A percentile compares a stretch with the other conserved stretches of the same genome.
Conservation (phyloP, 1,140 invertebrate species). For the Tribolium madens region DNA sequence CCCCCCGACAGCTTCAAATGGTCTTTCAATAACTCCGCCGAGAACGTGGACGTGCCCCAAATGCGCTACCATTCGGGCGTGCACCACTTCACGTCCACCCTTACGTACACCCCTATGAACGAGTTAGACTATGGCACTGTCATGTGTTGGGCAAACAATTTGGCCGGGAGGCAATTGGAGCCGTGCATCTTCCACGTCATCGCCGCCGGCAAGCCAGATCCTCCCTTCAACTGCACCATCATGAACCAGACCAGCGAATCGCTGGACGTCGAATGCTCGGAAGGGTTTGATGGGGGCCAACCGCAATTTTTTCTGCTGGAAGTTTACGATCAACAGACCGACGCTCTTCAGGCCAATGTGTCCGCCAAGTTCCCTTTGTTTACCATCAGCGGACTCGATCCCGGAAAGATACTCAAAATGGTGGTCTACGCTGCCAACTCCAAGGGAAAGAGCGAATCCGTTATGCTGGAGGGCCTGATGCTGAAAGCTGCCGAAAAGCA, state of each 20-base stretch:
- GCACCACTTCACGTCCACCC: conserved; percentile 75
- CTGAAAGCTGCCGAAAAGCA: conserved; percentile 84
- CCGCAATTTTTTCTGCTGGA: conserved; percentile 72
- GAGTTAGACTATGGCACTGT: conserved; percentile 81
- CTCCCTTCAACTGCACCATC: conserved; percentile 83
- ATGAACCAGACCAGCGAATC: conserved; percentile 85
- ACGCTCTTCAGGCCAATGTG: conserved; percentile 75
- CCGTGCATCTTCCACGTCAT: conserved; percentile 82
- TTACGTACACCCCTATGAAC: conserved; percentile 83
- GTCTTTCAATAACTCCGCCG: conserved; percentile 90
- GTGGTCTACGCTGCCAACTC: conserved; percentile 74
- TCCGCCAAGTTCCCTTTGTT: conserved; percentile 77
- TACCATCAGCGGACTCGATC: conserved; percentile 75
- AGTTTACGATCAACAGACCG: conserved; percentile 78
- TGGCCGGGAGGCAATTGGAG: conserved; percentile 75
- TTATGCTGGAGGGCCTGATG: conserved; percentile 74
- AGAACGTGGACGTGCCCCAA: conserved; percentile 80
- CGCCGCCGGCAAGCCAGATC: conserved; percentile 82
- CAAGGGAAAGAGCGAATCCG: conserved; percentile 72
- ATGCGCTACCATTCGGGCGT: conserved; percentile 72
- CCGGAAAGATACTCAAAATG: conserved; percentile 78
- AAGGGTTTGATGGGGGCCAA: conserved; percentile 85
- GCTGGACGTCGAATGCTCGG: conserved; percentile 78
- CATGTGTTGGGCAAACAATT: conserved; percentile 76
- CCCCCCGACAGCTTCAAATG: conserved; percentile 86